Percentiles rank a stretch among this genome's conserved stretches.
phyloP scores from a whole-genome alignment of 2,797 vertebrate species.

The Picus viridis region DNA sequence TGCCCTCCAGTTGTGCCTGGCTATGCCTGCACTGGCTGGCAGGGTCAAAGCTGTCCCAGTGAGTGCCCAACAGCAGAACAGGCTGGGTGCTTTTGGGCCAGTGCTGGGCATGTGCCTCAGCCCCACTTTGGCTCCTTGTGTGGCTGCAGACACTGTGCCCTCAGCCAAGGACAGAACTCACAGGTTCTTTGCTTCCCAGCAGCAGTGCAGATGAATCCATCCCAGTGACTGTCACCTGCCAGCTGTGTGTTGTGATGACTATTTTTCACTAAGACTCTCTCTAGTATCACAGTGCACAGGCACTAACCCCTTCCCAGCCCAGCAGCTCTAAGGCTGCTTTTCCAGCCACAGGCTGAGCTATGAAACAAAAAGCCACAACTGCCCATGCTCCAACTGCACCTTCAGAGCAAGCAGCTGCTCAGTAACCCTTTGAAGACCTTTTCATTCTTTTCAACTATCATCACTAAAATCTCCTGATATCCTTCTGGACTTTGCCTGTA shows the following conservation, averaged over 20 bases:
- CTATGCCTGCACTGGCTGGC: background rate
- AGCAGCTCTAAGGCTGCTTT: background rate
- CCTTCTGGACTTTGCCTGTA: background rate
- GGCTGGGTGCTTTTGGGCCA: background rate
- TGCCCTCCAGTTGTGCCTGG: background rate
- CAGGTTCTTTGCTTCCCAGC: background rate
- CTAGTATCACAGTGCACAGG: background rate
- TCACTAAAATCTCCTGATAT: background rate
- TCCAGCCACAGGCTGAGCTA: background rate
- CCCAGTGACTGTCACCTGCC: background rate
- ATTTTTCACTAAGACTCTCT: background rate
- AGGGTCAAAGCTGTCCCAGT: background rate
- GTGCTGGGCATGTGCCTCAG: background rate
- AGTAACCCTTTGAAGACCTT: background rate
- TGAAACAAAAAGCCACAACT: background rate
- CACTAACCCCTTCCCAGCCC: background rate
- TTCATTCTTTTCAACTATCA: background rate
- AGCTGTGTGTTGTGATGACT: background rate
- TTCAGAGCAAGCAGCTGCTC: background rate
- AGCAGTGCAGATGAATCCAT: background rate
- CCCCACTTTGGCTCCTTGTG: background rate
- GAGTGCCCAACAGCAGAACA: accelerated
- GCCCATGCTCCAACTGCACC: background rate
- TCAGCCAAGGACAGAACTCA: background rate
- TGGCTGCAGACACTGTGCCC: background rate